Percentiles rank a stretch among this genome's conserved stretches.
phyloP scores from a whole-genome alignment of 1,140 invertebrate species.

The Rhagoletis pomonella region DNA sequence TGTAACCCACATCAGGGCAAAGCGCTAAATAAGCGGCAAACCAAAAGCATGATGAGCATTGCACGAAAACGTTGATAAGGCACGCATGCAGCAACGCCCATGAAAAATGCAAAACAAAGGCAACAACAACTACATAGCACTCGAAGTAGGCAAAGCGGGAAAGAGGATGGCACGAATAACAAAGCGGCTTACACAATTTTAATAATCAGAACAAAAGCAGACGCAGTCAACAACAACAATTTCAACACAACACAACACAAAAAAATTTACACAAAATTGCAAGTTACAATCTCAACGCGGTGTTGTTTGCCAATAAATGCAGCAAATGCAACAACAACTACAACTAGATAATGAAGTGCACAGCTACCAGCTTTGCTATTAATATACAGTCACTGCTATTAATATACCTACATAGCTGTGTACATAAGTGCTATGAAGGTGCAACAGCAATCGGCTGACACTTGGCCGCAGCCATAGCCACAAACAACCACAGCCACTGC shows the following conservation, averaged over 20 bases:
- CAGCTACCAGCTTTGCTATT: constrained; percentile 21
- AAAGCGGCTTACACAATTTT: constrained; percentile 16
- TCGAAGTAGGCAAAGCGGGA: background rate
- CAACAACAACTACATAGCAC: background rate
- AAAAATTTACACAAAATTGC: constrained; percentile 29
- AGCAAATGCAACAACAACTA: constrained; percentile 3
- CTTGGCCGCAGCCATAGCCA: background rate
- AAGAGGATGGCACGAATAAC: background rate
- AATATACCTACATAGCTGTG: background rate
- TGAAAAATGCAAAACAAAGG: background rate
- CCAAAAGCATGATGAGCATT: constrained; percentile 20
- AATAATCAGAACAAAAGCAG: constrained; percentile 29
- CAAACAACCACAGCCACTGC: background rate
- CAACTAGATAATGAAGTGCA: constrained; percentile 10
- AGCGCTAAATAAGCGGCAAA: background rate
- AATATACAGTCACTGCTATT: constrained; percentile 26
- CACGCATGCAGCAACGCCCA: background rate
- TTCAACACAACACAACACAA: background rate
- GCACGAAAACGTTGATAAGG: constrained; percentile 28
- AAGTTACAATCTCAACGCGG: constrained; percentile 8
- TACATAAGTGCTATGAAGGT: background rate
- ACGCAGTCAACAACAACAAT: constrained; percentile 16
- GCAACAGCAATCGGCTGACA: constrained; percentile 20
- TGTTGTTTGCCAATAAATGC: background rate
- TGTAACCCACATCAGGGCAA: background rate